A percentile compares a stretch with the other conserved stretches of the same genome.
Evolutionary conservation across 2,797 vertebrate genomes (phyloP).

Genomic region (Phyllotis vaccarum): DNA sequence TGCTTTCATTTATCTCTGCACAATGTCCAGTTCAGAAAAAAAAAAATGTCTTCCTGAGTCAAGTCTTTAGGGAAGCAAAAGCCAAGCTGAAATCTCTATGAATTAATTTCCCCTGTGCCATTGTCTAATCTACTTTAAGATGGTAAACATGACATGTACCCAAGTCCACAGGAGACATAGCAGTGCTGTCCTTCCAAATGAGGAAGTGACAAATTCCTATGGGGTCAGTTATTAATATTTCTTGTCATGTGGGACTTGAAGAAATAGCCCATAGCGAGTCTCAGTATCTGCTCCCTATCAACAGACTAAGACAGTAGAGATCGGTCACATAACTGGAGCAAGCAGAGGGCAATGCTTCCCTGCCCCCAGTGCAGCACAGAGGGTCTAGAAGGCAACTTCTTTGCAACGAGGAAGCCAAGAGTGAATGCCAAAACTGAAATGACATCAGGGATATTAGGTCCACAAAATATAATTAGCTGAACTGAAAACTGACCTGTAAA

Average conservation of each 20-base stretch:
- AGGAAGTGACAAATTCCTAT: no score
- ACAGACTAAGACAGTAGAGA: accelerated
- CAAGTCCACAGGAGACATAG: accelerated
- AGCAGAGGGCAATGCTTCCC: accelerated
- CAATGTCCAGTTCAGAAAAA: conserved; percentile 50
- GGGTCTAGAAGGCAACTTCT: background rate
- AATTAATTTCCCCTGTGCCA: background rate
- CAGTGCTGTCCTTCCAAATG: background rate
- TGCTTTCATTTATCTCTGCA: conserved; percentile 74
- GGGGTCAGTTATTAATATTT: background rate
- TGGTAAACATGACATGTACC: background rate
- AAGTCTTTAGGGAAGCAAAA: conserved; percentile 5
- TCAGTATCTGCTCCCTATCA: accelerated
- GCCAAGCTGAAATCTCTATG: conserved; percentile 60
- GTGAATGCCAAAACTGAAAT: background rate
- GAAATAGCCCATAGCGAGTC: accelerated
- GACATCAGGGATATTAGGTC: background rate
- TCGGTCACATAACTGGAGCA: accelerated
- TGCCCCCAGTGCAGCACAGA: accelerated
- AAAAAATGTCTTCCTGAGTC: conserved; percentile 71
- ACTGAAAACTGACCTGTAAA: background rate
- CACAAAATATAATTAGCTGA: background rate
- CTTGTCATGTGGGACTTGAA: accelerated
- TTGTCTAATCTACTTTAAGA: background rate
- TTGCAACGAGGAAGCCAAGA: background rate